Percentiles rank a stretch among this genome's conserved stretches.
Evolutionary conservation across 1,140 invertebrate species (phyloP).

Genomic region (Chelonus insularis): DNA sequence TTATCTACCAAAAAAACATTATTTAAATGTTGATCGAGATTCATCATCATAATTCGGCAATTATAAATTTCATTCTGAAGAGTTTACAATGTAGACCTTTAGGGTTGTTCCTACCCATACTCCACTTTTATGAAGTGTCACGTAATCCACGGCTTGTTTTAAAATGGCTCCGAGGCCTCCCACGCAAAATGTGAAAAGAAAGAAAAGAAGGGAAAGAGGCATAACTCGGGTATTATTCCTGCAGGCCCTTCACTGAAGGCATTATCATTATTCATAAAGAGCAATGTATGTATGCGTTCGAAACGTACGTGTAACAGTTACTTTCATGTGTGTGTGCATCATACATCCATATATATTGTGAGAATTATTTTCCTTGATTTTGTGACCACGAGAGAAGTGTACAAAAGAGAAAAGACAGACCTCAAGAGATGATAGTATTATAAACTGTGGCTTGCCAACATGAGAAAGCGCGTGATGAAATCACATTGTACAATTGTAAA

Average conservation of each 20-base stretch:
- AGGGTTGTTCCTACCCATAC: too few relatives aligned
- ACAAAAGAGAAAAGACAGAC: not conserved
- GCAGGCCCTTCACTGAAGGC: conserved; percentile 26
- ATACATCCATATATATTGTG: not conserved
- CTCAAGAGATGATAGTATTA: not conserved
- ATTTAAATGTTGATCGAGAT: too few relatives aligned
- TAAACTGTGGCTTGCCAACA: not conserved
- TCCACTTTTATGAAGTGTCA: too few relatives aligned
- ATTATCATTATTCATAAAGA: conserved; percentile 38
- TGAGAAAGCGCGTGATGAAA: conserved; percentile 25
- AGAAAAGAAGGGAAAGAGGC: conserved; percentile 8
- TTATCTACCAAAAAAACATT: too few relatives aligned
- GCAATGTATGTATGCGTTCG: conserved; percentile 19
- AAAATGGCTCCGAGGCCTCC: not conserved
- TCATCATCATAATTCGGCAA: too few relatives aligned
- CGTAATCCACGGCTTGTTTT: too few relatives aligned
- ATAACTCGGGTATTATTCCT: conserved; percentile 35
- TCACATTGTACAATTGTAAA: conserved; percentile 31
- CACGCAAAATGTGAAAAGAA: not conserved
- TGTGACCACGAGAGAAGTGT: not conserved
- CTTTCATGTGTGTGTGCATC: too few relatives aligned
- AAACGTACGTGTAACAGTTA: too few relatives aligned
- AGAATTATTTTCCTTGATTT: conserved; percentile 22
- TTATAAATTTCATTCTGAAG: too few relatives aligned
- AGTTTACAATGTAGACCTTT: too few relatives aligned